Evolutionary conservation across 2,113 vertebrate species (phyloP), one percentile per base, ranked within the genome.

Genomic region (Neodontobutis hainanensis): DNA sequence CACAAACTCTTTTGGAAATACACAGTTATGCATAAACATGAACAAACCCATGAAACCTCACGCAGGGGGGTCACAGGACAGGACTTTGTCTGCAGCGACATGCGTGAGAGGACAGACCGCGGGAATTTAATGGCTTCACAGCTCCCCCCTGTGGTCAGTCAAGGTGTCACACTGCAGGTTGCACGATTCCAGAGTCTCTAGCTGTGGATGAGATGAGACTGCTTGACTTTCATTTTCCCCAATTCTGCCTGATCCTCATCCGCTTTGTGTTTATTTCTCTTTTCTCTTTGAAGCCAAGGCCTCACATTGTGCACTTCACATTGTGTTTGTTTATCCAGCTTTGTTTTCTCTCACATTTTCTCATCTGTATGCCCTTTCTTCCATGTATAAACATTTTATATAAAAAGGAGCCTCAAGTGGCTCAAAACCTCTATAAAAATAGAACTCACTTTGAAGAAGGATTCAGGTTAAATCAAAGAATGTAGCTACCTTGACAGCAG

Each of bases 141-240:
- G 90, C 86, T 3, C 89, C 90, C 75, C 83, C 59, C 38, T 80
- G 88, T 88, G 91, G 86, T 73, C 40, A 50, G 19, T 10, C n/a
- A 8, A 43, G 53, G 79, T 59, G 58, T 73, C 57, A 68, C 85
- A 82, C 40, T 47, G 40, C 51, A 12, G 34, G 63, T 55, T n/a
- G 38, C 14, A 36, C 15, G 6, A 6, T 15, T n/a, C n/a, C 11
- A 32, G 35, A 11, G 14, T 40, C 8, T 40, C 5, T 6, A 40
- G 32, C 34, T 7, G 8, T n/a, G n/a, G 52, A 55, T 52, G 5
- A 38, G 38, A 55, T 34, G 7, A 55, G 9, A 12, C 52, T 14
- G 35, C 36, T 36, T n/a, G 6, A 55, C 6, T 11, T 38, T 40
- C 4, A 47, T 65, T 19, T 11, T 46, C 43, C 27, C 11, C 38